Evolutionary conservation across 2,113 vertebrate genomes (phyloP).

Genomic region (Planiliza haematocheilus): DNA sequence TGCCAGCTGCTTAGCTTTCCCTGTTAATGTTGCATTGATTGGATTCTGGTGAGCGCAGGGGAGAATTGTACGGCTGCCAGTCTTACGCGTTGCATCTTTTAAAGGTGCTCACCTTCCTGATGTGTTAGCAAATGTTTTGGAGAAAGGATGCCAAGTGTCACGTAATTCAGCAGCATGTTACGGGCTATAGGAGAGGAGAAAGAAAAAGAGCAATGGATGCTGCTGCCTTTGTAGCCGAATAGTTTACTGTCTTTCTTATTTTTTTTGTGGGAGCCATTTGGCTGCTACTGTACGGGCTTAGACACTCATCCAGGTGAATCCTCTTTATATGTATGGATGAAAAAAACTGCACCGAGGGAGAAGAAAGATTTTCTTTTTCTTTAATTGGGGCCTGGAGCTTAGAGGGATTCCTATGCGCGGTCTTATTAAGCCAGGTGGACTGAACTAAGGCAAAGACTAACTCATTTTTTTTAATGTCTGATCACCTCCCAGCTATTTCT

Average conservation of each 20-base stretch:
- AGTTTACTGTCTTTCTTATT: neutral
- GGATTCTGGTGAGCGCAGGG: slow-evolving; percentile 42
- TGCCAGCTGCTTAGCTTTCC: slow-evolving; percentile 52
- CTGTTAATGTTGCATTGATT: slow-evolving; percentile 59
- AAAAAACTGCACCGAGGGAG: neutral
- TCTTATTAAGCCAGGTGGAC: neutral
- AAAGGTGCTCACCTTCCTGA: slow-evolving; percentile 30
- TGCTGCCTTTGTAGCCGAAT: neutral
- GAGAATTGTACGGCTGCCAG: slow-evolving; percentile 35
- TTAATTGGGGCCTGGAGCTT: slow-evolving; percentile 31
- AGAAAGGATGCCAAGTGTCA: slow-evolving; percentile 13
- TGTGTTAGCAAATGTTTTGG: slow-evolving; percentile 47
- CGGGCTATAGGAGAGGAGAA: neutral
- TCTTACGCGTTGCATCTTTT: slow-evolving; percentile 8
- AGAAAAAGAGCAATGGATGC: neutral
- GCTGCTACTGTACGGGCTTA: neutral
- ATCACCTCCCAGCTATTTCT: neutral
- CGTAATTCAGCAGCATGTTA: slow-evolving; percentile 20
- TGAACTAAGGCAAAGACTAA: neutral
- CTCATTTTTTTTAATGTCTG: neutral
- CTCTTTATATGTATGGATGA: slow-evolving; percentile 7
- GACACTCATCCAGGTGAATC: slow-evolving; percentile 18
- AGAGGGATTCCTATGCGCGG: neutral
- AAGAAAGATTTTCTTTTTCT: neutral
- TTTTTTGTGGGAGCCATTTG: slow-evolving; percentile 7